phyloP scores from a whole-genome alignment of 30 jellyfish, hydroid and myxozoan genomes.

The Cassiopea andromeda region DNA sequence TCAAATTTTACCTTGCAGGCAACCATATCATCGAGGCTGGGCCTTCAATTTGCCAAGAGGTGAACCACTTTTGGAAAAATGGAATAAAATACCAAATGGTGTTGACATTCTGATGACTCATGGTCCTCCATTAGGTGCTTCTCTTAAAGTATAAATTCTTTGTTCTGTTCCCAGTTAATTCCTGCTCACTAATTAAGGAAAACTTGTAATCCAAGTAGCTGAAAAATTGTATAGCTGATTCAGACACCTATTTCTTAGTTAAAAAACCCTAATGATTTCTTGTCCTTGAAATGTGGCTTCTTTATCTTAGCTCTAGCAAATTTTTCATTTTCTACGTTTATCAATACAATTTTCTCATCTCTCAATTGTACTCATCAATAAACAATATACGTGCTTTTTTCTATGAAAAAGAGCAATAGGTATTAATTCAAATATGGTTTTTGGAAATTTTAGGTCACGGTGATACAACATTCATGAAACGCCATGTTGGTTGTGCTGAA shows the following conservation, averaged over 20 bases:
- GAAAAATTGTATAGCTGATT: too few relatives aligned
- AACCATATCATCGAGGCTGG: slow-evolving; percentile 78
- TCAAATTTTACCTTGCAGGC: slow-evolving; percentile 34
- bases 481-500: slow-evolving; percentile 93
- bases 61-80: slow-evolving; percentile 63
- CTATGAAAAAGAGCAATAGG: neutral
- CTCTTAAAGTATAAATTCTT: neutral
- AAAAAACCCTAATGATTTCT: too few relatives aligned
- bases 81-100: slow-evolving; percentile 88
- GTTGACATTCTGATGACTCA: slow-evolving; percentile 86
- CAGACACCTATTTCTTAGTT: too few relatives aligned
- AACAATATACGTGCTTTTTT: too few relatives aligned
- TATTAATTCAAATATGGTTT: neutral
- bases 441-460: slow-evolving; percentile 66
- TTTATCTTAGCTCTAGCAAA: too few relatives aligned
- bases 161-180: neutral
- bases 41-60: slow-evolving; percentile 88
- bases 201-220: too few relatives aligned
- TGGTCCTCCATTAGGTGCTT: slow-evolving; percentile 94
- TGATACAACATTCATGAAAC: slow-evolving; percentile 43
- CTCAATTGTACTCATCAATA: too few relatives aligned
- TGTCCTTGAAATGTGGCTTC: too few relatives aligned
- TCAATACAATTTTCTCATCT: too few relatives aligned
- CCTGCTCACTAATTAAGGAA: neutral
- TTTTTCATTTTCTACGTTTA: too few relatives aligned